These are phyloP conservation scores for Martes martes DNA, from an alignment of 2,113 vertebrate genomes.

Conservation along the genomic window DNA sequence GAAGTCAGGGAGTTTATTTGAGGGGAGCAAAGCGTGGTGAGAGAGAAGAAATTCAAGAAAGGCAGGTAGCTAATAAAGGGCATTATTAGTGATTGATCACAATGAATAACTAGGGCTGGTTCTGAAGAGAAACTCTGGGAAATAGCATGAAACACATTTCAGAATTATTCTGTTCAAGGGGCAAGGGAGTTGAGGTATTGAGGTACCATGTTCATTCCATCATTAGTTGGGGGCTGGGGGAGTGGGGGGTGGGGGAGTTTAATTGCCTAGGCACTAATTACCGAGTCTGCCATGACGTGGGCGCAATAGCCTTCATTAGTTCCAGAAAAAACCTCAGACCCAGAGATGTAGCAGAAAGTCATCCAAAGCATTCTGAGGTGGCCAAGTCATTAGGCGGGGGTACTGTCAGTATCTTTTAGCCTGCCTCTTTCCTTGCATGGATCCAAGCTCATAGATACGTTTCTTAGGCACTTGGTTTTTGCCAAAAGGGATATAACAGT, in stretches of 20 bases:
- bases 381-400: neutral
- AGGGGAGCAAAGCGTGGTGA: neutral
- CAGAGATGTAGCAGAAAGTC: neutral
- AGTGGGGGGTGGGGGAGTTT: neutral
- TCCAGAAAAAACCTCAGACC: neutral
- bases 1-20: neutral
- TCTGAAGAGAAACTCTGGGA: neutral
- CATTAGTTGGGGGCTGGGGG: neutral
- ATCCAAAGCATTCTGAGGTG: neutral
- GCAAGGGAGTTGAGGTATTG: neutral
- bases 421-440: neutral
- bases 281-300: neutral
- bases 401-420: neutral
- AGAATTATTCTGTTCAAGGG: neutral
- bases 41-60: neutral
- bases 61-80: neutral
- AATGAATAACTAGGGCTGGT: neutral
- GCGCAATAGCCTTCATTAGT: neutral
- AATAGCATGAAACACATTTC: neutral
- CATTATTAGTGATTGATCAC: neutral
- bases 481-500: neutral
- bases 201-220: neutral
- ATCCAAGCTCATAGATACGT: neutral
- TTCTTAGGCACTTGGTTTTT: neutral
- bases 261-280: neutral